phyloP scores from a whole-genome alignment of 2,888 invertebrate genomes.

The Phaonia tiefii region DNA sequence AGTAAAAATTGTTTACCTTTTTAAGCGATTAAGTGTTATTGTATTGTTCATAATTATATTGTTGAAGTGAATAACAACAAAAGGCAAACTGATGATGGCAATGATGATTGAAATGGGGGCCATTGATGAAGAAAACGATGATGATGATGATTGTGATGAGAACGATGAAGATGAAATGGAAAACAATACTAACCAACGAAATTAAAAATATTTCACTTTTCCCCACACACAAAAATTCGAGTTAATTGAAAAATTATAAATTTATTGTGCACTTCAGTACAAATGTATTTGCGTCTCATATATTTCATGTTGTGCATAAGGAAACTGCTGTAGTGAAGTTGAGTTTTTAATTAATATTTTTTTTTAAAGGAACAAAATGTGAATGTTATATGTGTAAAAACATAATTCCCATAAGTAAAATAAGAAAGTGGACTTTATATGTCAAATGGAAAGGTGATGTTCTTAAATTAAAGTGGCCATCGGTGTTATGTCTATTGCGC shows the following conservation, averaged over 20 bases:
- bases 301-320: background rate
- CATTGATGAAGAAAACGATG: constrained; percentile 9
- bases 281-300: background rate
- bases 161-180: background rate
- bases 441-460: too few species aligned
- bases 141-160: background rate
- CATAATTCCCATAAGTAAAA: too few species aligned
- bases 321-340: background rate
- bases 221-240: constrained; percentile 46
- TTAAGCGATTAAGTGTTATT: constrained; percentile 67
- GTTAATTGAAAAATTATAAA: constrained; percentile 60
- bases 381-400: too few species aligned
- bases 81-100: constrained; percentile 2
- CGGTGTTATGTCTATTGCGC: too few species aligned
- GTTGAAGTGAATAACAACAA: constrained; percentile 20
- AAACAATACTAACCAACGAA: constrained; percentile 15
- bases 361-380: constrained; percentile 20
- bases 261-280: constrained; percentile 49
- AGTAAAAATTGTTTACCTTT: constrained; percentile 67
- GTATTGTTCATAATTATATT: constrained; percentile 38
- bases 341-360: constrained; percentile 25
- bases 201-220: constrained; percentile 25
- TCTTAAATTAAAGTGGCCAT: too few species aligned
- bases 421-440: too few species aligned
- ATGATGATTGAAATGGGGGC: background rate